Conservation (phyloP, 2,888 invertebrate species). For the Acleris literana region DNA sequence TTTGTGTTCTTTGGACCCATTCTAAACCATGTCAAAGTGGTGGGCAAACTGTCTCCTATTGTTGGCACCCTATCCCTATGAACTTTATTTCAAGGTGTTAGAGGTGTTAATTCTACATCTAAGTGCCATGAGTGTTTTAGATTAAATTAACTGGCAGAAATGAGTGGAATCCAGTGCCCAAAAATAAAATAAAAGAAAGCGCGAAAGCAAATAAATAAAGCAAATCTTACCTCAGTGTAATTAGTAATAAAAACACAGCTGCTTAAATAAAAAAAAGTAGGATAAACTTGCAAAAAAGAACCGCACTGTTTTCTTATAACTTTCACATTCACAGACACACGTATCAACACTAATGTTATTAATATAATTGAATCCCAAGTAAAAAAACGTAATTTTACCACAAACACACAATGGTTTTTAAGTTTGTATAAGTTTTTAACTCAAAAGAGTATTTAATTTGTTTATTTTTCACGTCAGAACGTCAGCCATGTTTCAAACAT, state of each 20-base stretch:
- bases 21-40: no score
- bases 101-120: no score
- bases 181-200: constrained; percentile 18
- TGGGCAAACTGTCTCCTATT: no score
- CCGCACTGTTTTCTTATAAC: constrained; percentile 51
- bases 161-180: background rate
- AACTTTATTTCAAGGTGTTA: no score
- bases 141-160: no score
- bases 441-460: constrained; percentile 47
- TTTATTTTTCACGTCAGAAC: constrained; percentile 48
- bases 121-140: no score
- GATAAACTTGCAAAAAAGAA: constrained; percentile 46
- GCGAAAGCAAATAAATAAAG: constrained; percentile 9
- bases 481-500: constrained; percentile 53
- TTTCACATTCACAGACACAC: constrained; percentile 37
- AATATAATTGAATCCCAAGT: background rate
- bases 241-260: constrained; percentile 43
- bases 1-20: no score
- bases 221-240: constrained; percentile 29
- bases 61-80: no score
- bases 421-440: constrained; percentile 8
- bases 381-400: background rate
- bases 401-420: background rate
- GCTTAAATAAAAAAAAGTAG: constrained; percentile 43
- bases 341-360: constrained; percentile 17